Percentiles rank a stretch among this genome's conserved stretches.
These are phyloP conservation scores for Apus apus DNA, from an alignment of 2,113 vertebrate species.

Conservation along the genomic window DNA sequence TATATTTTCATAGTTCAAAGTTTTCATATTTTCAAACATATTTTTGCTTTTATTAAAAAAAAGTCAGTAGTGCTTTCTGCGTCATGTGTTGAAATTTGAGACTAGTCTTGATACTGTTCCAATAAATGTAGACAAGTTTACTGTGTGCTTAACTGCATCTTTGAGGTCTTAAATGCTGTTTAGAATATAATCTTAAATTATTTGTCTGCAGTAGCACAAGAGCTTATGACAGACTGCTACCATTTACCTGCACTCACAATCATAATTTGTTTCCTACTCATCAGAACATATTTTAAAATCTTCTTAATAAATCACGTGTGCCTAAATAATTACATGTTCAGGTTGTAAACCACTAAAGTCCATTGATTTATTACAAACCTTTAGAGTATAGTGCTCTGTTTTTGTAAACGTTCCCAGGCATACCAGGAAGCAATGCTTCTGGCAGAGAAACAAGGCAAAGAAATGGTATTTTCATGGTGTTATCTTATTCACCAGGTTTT, in stretches of 20 bases:
- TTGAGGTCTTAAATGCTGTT: neutral
- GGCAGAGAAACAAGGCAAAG: neutral
- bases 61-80: neutral
- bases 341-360: neutral
- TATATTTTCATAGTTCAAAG: neutral
- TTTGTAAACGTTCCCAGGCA: conserved; percentile 2
- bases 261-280: neutral
- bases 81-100: neutral
- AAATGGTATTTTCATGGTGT: neutral
- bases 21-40: neutral
- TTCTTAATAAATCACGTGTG: neutral
- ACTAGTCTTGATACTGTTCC: neutral
- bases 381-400: neutral
- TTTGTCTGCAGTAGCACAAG: neutral
- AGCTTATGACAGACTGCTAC: neutral
- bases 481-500: conserved; percentile 1
- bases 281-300: neutral
- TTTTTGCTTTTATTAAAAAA: neutral
- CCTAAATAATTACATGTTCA: conserved; percentile 22
- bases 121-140: neutral
- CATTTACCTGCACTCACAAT: neutral
- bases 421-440: neutral
- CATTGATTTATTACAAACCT: conserved; percentile 19
- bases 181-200: neutral
- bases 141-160: neutral